Evolutionary conservation across 2,797 vertebrate species (phyloP).

Genomic region (Spheniscus humboldti): DNA sequence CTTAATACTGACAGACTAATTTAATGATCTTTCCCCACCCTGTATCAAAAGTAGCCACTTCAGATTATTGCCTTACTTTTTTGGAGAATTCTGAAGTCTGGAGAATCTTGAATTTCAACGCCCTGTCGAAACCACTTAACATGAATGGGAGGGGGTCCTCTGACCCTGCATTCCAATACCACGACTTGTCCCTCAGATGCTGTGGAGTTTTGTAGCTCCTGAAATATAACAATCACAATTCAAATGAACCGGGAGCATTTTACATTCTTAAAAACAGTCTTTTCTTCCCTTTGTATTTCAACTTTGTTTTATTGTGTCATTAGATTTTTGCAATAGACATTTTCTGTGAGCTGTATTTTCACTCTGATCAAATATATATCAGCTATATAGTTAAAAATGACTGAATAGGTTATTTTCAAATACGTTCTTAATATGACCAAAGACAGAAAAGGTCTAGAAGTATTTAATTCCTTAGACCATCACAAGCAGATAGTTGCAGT

Average conservation of each 20-base stretch:
- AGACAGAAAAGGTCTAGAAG: neutral
- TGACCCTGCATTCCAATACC: constrained; percentile 92
- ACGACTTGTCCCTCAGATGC: constrained; percentile 92
- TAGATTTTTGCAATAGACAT: neutral
- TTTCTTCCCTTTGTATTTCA: neutral
- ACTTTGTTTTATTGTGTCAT: neutral
- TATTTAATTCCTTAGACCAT: neutral
- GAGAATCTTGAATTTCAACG: constrained; percentile 91
- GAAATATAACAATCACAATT: constrained; percentile 12
- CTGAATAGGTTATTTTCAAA: neutral
- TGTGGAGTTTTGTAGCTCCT: constrained; percentile 87
- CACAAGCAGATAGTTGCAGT: neutral
- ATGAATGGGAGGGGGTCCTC: constrained; percentile 82
- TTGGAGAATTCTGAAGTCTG: constrained; percentile 95
- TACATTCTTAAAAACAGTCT: neutral
- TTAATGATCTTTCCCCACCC: neutral
- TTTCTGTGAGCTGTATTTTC: neutral
- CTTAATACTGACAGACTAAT: neutral
- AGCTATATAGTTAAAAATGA: neutral
- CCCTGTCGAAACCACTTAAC: constrained; percentile 92
- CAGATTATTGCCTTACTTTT: constrained; percentile 84
- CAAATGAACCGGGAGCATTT: neutral
- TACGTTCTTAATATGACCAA: neutral
- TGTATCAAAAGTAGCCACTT: neutral
- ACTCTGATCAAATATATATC: neutral